phyloP scores from a whole-genome alignment of 2,888 invertebrate species.

The Himalopsyche japonica region DNA sequence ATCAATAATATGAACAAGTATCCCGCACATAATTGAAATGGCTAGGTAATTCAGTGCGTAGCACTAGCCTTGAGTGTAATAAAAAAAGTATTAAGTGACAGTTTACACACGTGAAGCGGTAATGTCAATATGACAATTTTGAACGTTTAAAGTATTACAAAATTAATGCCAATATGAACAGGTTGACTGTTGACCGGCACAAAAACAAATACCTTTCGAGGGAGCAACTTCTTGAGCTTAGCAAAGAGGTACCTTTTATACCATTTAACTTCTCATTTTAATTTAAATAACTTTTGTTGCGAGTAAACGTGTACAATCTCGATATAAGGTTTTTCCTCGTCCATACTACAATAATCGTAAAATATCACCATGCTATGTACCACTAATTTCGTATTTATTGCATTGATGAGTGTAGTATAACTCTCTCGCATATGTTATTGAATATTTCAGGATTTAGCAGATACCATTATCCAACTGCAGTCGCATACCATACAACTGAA shows the following conservation, averaged over 20 bases:
- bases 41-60: no score
- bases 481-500: conserved; percentile 79
- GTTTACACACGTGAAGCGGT: neutral
- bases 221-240: conserved; percentile 53
- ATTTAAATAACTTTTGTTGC: neutral
- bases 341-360: neutral
- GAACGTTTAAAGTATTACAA: neutral
- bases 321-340: neutral
- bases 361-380: neutral
- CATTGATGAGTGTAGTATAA: neutral
- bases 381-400: neutral
- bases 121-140: conserved; percentile 13
- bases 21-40: no score
- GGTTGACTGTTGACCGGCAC: conserved; percentile 26
- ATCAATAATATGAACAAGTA: no score
- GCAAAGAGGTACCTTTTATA: conserved; percentile 50
- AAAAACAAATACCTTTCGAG: conserved; percentile 48
- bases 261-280: neutral
- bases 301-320: neutral
- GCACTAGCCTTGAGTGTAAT: neutral
- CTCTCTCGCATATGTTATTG: no score
- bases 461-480: conserved; percentile 71
- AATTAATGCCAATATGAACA: conserved; percentile 16
- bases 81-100: neutral
- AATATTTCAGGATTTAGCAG: conserved; percentile 66